Evolutionary conservation across 2,113 vertebrate genomes (phyloP).

Genomic region (Lasiurus cinereus): DNA sequence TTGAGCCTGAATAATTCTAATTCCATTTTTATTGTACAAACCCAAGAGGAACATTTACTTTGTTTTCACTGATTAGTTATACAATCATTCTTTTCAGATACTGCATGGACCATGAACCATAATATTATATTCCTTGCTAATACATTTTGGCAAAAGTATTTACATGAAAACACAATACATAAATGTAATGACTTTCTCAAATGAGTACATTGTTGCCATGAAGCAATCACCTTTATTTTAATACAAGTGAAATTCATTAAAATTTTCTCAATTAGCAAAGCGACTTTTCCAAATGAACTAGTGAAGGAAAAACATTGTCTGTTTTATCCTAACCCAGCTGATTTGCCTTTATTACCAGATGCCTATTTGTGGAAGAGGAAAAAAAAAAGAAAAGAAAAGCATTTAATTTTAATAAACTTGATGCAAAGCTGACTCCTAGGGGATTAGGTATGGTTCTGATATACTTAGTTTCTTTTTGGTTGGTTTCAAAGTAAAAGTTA

Average conservation of each 20-base stretch:
- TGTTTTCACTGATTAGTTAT: constrained; percentile 91
- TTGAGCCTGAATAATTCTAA: constrained; percentile 91
- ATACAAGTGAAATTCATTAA: constrained; percentile 88
- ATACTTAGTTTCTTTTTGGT: constrained; percentile 63
- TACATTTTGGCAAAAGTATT: constrained; percentile 89
- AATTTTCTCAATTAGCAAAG: constrained; percentile 89
- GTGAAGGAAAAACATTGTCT: constrained; percentile 76
- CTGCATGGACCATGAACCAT: constrained; percentile 90
- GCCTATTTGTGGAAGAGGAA: constrained; percentile 61
- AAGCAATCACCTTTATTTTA: constrained; percentile 84
- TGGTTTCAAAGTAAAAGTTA: constrained; percentile 74
- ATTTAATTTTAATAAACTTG: constrained; percentile 79
- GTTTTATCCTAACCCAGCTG: constrained; percentile 71
- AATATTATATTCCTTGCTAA: constrained; percentile 90
- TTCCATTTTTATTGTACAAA: constrained; percentile 88
- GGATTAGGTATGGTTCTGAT: constrained; percentile 60
- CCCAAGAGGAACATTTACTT: constrained; percentile 90
- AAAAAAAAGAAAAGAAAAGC: constrained; percentile 51
- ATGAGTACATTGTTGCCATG: constrained; percentile 84
- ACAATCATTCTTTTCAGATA: constrained; percentile 91
- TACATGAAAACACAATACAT: constrained; percentile 90
- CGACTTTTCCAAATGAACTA: constrained; percentile 87
- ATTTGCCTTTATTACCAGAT: constrained; percentile 76
- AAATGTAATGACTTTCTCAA: constrained; percentile 90
- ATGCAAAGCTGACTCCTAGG: constrained; percentile 66